Evolutionary conservation across 2,113 vertebrate species (phyloP).

Genomic region (Zapus hudsonius): DNA sequence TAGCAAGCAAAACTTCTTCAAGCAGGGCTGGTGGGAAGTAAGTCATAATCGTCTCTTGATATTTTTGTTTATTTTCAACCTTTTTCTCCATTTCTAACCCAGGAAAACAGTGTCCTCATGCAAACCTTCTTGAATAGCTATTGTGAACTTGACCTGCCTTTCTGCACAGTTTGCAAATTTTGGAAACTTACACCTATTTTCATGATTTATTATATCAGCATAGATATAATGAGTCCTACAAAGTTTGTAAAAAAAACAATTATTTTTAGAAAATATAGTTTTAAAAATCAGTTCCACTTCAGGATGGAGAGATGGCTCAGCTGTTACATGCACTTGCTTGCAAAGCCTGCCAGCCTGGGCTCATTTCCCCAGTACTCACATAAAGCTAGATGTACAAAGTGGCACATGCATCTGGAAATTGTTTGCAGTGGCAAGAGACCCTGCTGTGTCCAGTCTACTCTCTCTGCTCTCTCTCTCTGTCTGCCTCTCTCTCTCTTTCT

Average conservation of each 20-base stretch:
- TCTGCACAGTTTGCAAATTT: not conserved
- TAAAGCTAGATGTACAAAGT: too few relatives aligned
- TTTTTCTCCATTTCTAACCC: not conserved
- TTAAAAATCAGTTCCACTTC: too few relatives aligned
- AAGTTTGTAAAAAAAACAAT: not conserved
- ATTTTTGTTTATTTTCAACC: not conserved
- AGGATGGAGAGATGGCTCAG: not conserved
- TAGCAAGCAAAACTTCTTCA: too few relatives aligned
- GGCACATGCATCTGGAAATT: too few relatives aligned
- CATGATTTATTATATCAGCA: not conserved
- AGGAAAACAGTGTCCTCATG: not conserved
- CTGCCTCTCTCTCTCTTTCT: too few relatives aligned
- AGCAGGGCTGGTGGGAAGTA: not conserved
- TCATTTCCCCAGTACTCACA: too few relatives aligned
- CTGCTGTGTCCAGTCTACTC: too few relatives aligned
- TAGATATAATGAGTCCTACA: not conserved
- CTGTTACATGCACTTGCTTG: not conserved
- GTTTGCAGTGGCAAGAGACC: too few relatives aligned
- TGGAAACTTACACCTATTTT: not conserved
- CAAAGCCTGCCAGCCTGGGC: too few relatives aligned
- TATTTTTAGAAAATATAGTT: too few relatives aligned
- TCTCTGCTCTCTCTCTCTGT: too few relatives aligned
- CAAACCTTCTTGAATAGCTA: not conserved
- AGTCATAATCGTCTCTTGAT: not conserved
- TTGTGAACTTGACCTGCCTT: not conserved